Evolutionary conservation across 1,140 invertebrate species (phyloP), one percentile per base, ranked within the genome.

Genomic region (Pinna nobilis): DNA sequence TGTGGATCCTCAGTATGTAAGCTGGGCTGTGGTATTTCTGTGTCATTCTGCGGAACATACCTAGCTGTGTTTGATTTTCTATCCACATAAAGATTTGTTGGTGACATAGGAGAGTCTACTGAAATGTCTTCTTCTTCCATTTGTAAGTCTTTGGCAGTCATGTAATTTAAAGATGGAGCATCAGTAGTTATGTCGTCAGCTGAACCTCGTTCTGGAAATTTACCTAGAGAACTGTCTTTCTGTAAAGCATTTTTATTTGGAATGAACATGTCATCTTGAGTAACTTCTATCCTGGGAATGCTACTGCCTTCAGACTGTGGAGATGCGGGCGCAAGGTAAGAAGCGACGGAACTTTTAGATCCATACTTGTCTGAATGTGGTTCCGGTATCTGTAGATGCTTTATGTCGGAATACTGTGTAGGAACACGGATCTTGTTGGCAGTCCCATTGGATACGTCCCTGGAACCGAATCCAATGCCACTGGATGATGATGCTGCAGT

Each of bases 401-500:
- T 35, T 39, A 69, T 20, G 11, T 63, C 57, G 30, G 68, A 70
- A 53, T 70, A 70, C 25, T 61, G 20, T 9, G 63, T 32, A 7
- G 25, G 30, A 28, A 39, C 18, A 30, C 44, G 28, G 13, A 63
- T 20, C 2, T 35, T 63, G 18, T 63, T 5, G 0, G 37, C 23
- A 18, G 59, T 70, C 13, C 57, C 33, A 28, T 44, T 47, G 5
- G 68, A 70, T 9, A 37, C 41, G 13, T 59, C 50, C 7, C 41
- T 47, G 2, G 68, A 61, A 18, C 57, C 57, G 30, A 59, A 33
- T 35, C 37, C 57, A 7, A 63, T 60, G 3, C 68, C 68, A 37
- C 68, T 70, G 23, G 68, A 61, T 18, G 41, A 32, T 9, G 68
- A 70, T 11, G 28, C 23, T 6, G 47, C 44, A 6, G 51, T 39